Conservation (phyloP, 2,888 invertebrate species). For the Lasioglossum pauxillum region DNA sequence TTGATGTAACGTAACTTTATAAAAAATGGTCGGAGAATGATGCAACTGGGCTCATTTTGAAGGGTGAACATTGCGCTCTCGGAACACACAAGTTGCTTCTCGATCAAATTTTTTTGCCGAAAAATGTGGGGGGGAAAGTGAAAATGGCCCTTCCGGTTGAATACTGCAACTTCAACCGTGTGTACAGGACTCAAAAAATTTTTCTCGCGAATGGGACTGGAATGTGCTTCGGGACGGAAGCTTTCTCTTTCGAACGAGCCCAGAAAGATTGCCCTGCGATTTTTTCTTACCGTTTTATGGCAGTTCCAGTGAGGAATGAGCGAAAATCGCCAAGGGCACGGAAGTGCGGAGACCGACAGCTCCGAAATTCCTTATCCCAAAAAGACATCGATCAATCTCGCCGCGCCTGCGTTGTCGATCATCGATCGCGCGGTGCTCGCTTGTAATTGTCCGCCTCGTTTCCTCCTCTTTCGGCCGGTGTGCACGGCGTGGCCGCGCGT, state of each 20-base stretch:
- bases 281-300: neutral
- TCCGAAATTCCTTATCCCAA: neutral
- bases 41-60: neutral
- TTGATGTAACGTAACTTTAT: neutral
- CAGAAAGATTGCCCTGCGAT: neutral
- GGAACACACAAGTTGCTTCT: too few species aligned
- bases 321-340: neutral
- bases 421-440: neutral
- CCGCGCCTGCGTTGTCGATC: neutral
- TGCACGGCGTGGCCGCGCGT: slow-evolving; percentile 15
- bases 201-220: neutral
- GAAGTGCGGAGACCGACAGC: neutral
- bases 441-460: slow-evolving; percentile 26
- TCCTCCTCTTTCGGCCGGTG: slow-evolving; percentile 11
- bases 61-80: neutral
- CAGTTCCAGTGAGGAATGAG: neutral
- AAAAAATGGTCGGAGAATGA: neutral
- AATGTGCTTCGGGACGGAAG: neutral
- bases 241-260: neutral
- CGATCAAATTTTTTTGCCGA: neutral
- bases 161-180: neutral
- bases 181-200: neutral
- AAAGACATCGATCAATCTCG: neutral
- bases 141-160: neutral
- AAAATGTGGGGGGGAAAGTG: neutral